These are phyloP conservation scores for Pantherophis alleghaniensis DNA, from an alignment of 2,797 vertebrate genomes.

Conservation along the genomic window DNA sequence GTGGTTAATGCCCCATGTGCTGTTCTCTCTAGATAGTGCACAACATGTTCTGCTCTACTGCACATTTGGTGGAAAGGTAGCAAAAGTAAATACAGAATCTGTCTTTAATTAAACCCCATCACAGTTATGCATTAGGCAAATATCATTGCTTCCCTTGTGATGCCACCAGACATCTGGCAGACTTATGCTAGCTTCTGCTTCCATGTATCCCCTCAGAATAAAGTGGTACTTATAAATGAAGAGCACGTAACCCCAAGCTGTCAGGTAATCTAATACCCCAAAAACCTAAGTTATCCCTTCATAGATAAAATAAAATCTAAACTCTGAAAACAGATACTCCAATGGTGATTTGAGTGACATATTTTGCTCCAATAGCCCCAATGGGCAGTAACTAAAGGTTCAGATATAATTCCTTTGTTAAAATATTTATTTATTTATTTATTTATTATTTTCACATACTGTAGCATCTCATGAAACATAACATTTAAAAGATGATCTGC, in stretches of 20 bases:
- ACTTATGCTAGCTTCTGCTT: conserved; percentile 43
- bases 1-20: conserved; percentile 27
- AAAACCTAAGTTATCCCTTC: neutral
- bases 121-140: conserved; percentile 54
- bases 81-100: conserved; percentile 55
- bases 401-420: neutral
- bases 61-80: conserved; percentile 41
- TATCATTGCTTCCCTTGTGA: conserved; percentile 53
- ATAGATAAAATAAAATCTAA: neutral
- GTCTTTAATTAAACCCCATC: conserved; percentile 62
- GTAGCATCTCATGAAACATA: neutral
- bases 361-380: neutral
- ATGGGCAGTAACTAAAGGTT: neutral
- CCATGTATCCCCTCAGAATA: conserved; percentile 20
- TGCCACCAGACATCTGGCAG: conserved; percentile 55
- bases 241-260: conserved; percentile 1
- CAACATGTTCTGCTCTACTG: conserved; percentile 42
- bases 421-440: neutral
- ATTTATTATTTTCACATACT: neutral
- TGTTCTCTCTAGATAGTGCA: neutral
- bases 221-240: conserved; percentile 8
- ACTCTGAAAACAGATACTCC: neutral
- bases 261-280: conserved; percentile 13
- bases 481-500: neutral
- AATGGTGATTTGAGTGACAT: neutral